Conservation (phyloP, 2,113 vertebrate species). For the Cariama cristata region DNA sequence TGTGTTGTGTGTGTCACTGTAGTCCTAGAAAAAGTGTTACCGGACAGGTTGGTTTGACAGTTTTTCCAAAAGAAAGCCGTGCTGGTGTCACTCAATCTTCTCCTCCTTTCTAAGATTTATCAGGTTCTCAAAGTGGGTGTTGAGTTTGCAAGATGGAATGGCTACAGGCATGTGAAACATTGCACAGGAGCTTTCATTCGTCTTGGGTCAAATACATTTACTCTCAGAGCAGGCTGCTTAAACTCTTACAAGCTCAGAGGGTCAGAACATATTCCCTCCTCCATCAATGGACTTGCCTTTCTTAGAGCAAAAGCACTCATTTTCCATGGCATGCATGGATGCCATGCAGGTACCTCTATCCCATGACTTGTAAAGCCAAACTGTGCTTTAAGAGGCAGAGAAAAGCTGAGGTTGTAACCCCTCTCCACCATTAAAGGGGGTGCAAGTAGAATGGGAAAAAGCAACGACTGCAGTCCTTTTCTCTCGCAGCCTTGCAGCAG, state of each 20-base stretch:
- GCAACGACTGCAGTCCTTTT: not conserved
- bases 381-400: not conserved
- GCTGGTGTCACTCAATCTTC: not conserved
- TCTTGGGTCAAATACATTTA: not conserved
- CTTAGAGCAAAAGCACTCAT: not conserved
- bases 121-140: not conserved
- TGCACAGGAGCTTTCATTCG: not conserved
- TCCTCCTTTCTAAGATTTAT: not conserved
- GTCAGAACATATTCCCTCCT: not conserved
- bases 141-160: not conserved
- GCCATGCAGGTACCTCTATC: not conserved
- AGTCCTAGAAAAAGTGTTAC: not conserved
- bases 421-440: not conserved
- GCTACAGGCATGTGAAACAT: not conserved
- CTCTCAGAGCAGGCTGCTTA: not conserved
- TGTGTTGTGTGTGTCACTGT: not conserved
- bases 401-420: not conserved
- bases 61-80: not conserved
- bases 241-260: not conserved
- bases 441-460: not conserved
- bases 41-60: not conserved
- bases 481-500: not conserved
- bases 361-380: not conserved
- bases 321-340: accelerated
- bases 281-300: not conserved